Conservation (phyloP, 2,888 invertebrate genomes). For the Eumacrocentrus americanus region DNA sequence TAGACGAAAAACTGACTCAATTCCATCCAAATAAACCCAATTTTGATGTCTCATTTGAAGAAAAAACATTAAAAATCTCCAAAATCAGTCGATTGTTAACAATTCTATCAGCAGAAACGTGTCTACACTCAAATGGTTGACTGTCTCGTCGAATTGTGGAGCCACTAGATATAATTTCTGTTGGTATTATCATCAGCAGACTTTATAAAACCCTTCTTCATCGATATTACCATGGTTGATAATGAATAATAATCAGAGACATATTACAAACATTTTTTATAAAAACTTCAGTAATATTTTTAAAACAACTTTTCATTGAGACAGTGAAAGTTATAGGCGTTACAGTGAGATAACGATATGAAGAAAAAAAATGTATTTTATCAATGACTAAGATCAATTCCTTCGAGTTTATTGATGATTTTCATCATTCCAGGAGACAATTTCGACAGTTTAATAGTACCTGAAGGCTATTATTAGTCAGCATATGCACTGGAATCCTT, state of each 20-base stretch:
- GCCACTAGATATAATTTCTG: not conserved
- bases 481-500: not conserved
- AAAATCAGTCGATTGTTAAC: not conserved
- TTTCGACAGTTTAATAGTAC: too few relatives aligned
- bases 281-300: not conserved
- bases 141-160: not conserved
- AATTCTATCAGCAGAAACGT: too few relatives aligned
- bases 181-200: not conserved
- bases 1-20: not conserved
- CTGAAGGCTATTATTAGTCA: not conserved
- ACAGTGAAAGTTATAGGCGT: not conserved
- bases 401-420: not conserved
- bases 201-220: not conserved
- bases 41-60: not conserved
- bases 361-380: not conserved
- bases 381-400: not conserved
- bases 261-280: too few relatives aligned
- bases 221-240: not conserved
- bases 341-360: not conserved
- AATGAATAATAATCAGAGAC: too few relatives aligned
- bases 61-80: not conserved
- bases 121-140: too few relatives aligned
- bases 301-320: not conserved
- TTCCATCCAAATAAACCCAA: not conserved
- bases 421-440: not conserved